phyloP scores from a whole-genome alignment of 2,113 vertebrate genomes.

The Hucho hucho region DNA sequence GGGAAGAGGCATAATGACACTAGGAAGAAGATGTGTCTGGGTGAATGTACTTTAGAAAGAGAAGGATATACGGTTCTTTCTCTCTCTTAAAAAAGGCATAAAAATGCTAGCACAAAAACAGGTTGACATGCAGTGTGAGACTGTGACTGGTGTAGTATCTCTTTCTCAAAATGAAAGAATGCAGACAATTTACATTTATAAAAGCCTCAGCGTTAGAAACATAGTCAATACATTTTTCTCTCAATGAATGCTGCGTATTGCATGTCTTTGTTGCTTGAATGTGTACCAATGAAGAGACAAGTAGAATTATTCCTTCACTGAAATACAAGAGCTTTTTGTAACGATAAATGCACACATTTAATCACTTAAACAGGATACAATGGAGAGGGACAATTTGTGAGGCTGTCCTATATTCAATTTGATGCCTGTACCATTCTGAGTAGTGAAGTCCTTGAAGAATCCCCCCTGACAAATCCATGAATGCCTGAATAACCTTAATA shows the following conservation, averaged over 20 bases:
- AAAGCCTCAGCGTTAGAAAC: too few species aligned
- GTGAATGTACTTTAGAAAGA: too few species aligned
- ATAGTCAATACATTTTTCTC: too few species aligned
- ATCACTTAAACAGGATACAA: constrained; percentile 18
- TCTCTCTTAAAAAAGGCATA: too few species aligned
- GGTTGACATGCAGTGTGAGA: too few species aligned
- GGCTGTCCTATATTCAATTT: constrained; percentile 15
- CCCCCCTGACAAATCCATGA: constrained; percentile 54
- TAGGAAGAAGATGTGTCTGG: constrained; percentile 75
- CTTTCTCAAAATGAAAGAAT: too few species aligned
- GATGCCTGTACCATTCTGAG: background rate
- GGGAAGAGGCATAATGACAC: constrained; percentile 85
- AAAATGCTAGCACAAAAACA: too few species aligned
- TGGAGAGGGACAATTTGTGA: constrained; percentile 11
- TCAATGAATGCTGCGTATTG: too few species aligned
- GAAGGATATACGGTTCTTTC: too few species aligned
- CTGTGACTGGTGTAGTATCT: too few species aligned
- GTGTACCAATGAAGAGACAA: background rate
- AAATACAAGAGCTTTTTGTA: background rate
- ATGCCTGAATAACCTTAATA: constrained; percentile 51
- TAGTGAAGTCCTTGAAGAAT: constrained; percentile 56
- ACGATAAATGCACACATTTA: background rate
- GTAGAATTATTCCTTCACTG: background rate
- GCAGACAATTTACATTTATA: too few species aligned
- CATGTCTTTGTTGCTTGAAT: background rate